phyloP scores from a whole-genome alignment of 2,888 invertebrate genomes.

The Leptogaster cylindrica region DNA sequence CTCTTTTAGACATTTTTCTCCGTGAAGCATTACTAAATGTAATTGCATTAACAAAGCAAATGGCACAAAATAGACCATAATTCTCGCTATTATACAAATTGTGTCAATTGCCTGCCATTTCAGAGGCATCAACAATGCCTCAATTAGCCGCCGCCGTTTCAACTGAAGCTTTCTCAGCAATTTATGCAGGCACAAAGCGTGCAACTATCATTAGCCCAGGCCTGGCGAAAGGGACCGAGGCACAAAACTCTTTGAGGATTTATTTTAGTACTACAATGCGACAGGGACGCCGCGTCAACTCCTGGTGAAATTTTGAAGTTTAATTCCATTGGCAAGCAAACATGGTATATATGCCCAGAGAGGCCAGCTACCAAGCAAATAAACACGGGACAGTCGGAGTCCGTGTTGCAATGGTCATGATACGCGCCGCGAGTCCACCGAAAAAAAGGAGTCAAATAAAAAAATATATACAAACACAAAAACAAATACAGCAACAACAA shows the following conservation, averaged over 20 bases:
- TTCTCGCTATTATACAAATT: conserved; percentile 19
- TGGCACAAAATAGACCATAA: background rate
- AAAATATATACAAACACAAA: too few relatives aligned
- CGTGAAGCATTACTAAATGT: background rate
- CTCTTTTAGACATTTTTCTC: background rate
- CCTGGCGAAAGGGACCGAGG: background rate
- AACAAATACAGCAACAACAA: too few relatives aligned
- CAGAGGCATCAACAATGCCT: conserved; percentile 10
- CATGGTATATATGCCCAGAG: conserved; percentile 21
- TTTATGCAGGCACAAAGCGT: conserved; percentile 20
- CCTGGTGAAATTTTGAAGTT: conserved; percentile 14
- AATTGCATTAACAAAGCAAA: background rate
- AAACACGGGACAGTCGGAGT: background rate
- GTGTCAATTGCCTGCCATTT: conserved; percentile 19
- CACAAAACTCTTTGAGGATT: conserved; percentile 5
- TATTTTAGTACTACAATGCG: conserved; percentile 22
- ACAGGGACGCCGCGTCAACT: background rate
- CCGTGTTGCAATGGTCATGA: conserved; percentile 3
- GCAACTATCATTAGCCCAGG: conserved; percentile 30
- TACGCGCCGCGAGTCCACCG: background rate
- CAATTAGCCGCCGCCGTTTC: conserved; percentile 13
- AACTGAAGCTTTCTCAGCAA: conserved; percentile 22
- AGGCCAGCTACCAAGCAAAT: conserved; percentile 22
- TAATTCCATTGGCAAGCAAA: conserved; percentile 26
- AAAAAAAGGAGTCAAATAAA: too few relatives aligned